phyloP scores from a whole-genome alignment of 2,888 invertebrate genomes.

The Scaptomyza cyrtandrae region DNA sequence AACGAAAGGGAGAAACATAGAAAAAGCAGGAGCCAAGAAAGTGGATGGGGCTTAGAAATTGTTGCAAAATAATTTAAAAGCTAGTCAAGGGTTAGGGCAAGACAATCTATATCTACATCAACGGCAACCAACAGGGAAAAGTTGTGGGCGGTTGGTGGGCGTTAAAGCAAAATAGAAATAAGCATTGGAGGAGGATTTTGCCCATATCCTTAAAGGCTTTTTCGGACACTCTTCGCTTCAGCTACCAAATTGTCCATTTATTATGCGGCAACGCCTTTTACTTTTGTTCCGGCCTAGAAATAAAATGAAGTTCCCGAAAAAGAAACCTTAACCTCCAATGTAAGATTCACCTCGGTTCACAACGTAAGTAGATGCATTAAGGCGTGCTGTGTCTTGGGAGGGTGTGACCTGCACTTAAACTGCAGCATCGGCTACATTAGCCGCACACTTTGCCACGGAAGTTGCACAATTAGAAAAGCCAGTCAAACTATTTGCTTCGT shows the following conservation, averaged over 20 bases:
- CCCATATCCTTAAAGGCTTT: constrained; percentile 74
- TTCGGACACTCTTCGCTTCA: constrained; percentile 71
- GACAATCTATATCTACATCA: constrained; percentile 75
- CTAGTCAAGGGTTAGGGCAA: constrained; percentile 66
- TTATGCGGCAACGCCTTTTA: constrained; percentile 82
- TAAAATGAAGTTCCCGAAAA: constrained; percentile 71
- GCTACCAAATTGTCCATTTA: constrained; percentile 69
- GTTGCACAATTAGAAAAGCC: constrained; percentile 77
- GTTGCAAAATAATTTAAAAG: constrained; percentile 79
- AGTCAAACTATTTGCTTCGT: constrained; percentile 69
- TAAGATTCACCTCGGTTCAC: not conserved
- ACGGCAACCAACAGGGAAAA: constrained; percentile 42
- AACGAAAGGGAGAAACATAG: not conserved
- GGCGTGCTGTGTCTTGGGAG: constrained; percentile 62
- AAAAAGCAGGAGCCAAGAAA: constrained; percentile 32
- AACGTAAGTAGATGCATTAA: constrained; percentile 64
- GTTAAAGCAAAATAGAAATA: constrained; percentile 30
- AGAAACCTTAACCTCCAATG: constrained; percentile 26
- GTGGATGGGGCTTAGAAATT: constrained; percentile 69
- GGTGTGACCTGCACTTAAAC: constrained; percentile 66
- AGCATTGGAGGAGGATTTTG: constrained; percentile 42
- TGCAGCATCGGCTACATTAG: constrained; percentile 73
- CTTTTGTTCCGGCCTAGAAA: constrained; percentile 66
- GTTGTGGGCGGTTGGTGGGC: constrained; percentile 32
- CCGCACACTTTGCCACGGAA: constrained; percentile 77